Percentiles rank a stretch among this genome's conserved stretches.
Conservation (phyloP, 2,113 vertebrate species). For the Paedocypris sp. region DNA sequence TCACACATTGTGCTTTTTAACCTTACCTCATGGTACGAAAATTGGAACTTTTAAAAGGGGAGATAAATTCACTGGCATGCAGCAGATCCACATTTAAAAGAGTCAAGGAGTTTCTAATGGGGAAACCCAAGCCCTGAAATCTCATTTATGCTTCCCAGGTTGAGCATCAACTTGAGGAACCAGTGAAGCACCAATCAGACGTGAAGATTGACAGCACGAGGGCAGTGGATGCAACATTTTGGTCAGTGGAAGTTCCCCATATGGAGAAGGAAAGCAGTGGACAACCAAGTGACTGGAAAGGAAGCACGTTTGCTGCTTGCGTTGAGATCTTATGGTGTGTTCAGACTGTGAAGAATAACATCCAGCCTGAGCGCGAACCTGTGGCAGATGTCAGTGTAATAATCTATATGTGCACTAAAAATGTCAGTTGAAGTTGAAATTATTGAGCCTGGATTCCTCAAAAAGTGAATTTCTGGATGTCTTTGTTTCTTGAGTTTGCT, state of each 20-base stretch:
- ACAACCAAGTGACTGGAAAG: constrained; percentile 15
- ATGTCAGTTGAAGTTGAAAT: neutral
- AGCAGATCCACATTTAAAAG: too few species aligned
- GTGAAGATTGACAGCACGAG: constrained; percentile 30
- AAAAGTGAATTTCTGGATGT: too few species aligned
- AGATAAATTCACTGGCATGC: too few species aligned
- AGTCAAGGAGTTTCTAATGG: constrained; percentile 3
- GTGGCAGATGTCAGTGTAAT: neutral
- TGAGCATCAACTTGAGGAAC: constrained; percentile 20
- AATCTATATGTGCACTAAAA: too few species aligned
- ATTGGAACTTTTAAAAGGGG: neutral
- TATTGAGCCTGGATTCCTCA: too few species aligned
- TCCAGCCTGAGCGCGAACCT: neutral
- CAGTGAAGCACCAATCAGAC: constrained; percentile 35
- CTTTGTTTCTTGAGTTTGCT: too few species aligned
- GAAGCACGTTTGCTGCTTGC: constrained; percentile 16
- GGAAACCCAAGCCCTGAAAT: constrained; percentile 29
- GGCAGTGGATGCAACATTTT: constrained; percentile 40
- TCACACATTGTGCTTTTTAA: constrained; percentile 20
- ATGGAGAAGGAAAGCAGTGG: constrained; percentile 27
- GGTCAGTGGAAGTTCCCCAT: constrained; percentile 34
- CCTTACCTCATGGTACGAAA: constrained; percentile 29
- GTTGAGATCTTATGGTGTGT: constrained; percentile 18
- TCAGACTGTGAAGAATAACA: constrained; percentile 13
- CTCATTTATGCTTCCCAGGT: constrained; percentile 31